Base-by-base conservation (phyloP, 2,888 invertebrate genomes). In the Lacanobia wlatinum region DNA sequence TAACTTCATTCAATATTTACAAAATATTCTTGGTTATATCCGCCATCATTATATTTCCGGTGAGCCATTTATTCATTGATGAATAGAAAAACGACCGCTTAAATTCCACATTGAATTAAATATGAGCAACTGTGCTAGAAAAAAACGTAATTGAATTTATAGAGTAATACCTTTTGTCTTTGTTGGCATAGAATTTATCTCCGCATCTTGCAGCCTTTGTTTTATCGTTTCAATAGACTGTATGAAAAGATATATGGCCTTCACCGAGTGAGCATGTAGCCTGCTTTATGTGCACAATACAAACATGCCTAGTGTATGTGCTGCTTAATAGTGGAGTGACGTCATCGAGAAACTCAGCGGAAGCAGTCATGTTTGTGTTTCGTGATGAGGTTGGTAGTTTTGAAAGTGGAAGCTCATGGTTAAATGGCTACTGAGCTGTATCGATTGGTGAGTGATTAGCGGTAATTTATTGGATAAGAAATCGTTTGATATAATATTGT, bases 211-310 rank as follows among this genome's bases (percentile, higher is more conserved):
- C 80, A 69, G 64, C 62, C 70, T 82, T 84, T 88, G 85, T 84
- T 84, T 87, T 84, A 84, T 82, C 70, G 76, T 72, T 73, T 83
- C 84, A 85, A 86, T 80, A 84, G 80, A 84, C 79, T 76, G 67
- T 73, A 64, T 74, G 80, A 76, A 78, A 78, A 84, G 83, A 87
- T 79, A 82, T 82, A 84, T 82, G 81, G 65, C 76, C 69, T 74
- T 67, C 68, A 59, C 72, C 40, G 55, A 60, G 60, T 56, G 67
- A 60, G 56, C 56, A 64, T 76, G 70, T 75, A 65, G 56, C 38
- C 46, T 73, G 73, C 64, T 73, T 77, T 78, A 74, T 72, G 70
- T 76, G 60, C 66, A 68, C 55, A 50, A 53, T 76, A 65, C 59
- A 67, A 65, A 62, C n/a, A 65, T 64, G 43, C 10, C 40, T 71